Evolutionary conservation across 2,888 invertebrate species (phyloP).

Genomic region (Busseola fusca): DNA sequence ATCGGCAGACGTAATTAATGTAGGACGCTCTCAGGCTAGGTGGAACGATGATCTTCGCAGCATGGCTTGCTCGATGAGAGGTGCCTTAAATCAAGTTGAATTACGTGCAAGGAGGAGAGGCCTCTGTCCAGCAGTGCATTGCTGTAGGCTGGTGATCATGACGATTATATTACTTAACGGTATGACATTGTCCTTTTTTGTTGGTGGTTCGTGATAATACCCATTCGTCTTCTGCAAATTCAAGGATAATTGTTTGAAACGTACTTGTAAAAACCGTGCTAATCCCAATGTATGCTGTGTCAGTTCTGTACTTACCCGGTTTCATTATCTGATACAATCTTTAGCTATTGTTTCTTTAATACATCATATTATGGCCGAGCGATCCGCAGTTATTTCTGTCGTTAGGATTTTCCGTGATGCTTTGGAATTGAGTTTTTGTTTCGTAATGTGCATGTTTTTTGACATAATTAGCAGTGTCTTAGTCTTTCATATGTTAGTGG

Average conservation of each 20-base stretch:
- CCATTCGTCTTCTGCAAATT: slow-evolving; percentile 1
- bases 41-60: too few species aligned
- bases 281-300: slow-evolving; percentile 11
- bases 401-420: slow-evolving; percentile 48
- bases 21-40: too few species aligned
- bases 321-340: slow-evolving; percentile 58
- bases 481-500: neutral
- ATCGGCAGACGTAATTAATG: too few species aligned
- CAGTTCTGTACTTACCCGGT: slow-evolving; percentile 12
- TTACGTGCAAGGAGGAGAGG: too few species aligned
- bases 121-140: too few species aligned
- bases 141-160: too few species aligned
- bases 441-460: slow-evolving; percentile 1
- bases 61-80: too few species aligned
- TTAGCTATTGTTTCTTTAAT: slow-evolving; percentile 54
- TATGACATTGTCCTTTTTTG: too few species aligned
- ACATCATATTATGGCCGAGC: slow-evolving; percentile 39
- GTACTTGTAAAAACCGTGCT: slow-evolving; percentile 8
- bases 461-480: slow-evolving; percentile 1
- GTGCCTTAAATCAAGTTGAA: too few species aligned
- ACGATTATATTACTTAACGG: too few species aligned
- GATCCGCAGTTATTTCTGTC: slow-evolving; percentile 32
- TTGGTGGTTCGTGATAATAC: neutral
- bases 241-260: slow-evolving; percentile 5
- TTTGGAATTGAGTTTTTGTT: slow-evolving; percentile 15